Conservation (phyloP, 53 echinoderm and acorn worm species). For the Pentamera pediparva region DNA sequence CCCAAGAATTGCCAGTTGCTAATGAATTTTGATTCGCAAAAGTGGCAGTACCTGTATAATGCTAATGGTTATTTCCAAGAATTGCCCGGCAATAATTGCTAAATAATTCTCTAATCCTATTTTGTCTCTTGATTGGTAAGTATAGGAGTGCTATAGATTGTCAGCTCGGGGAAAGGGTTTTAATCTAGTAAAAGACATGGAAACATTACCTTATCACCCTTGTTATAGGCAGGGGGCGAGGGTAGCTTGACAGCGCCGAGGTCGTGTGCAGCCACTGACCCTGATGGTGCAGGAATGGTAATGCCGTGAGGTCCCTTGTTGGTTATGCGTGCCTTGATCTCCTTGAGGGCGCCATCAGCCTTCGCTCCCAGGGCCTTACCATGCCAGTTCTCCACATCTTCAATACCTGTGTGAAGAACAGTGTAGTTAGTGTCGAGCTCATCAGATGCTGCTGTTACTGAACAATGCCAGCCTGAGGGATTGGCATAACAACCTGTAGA, state of each 20-base stretch:
- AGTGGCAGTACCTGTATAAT: too few relatives aligned
- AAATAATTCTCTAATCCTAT: too few relatives aligned
- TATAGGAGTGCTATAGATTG: too few relatives aligned
- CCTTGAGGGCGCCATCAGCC: slow-evolving; percentile 58
- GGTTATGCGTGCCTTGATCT: slow-evolving; percentile 53
- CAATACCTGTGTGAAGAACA: slow-evolving; percentile 50
- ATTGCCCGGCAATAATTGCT: too few relatives aligned
- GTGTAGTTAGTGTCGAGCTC: background rate
- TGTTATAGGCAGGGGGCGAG: slow-evolving; percentile 52
- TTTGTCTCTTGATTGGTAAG: too few relatives aligned
- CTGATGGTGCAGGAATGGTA: slow-evolving; percentile 30
- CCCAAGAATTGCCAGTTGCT: too few relatives aligned
- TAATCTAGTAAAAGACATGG: too few relatives aligned
- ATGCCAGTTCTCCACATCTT: slow-evolving; percentile 83
- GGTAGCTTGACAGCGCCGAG: slow-evolving; percentile 54
- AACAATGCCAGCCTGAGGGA: background rate
- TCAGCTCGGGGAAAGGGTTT: too few relatives aligned
- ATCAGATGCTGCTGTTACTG: background rate
- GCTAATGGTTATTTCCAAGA: too few relatives aligned
- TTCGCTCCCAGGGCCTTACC: slow-evolving; percentile 91
- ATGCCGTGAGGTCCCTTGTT: slow-evolving; percentile 57
- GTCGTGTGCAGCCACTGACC: slow-evolving; percentile 42
- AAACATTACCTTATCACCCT: slow-evolving; percentile 61
- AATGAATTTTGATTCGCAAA: too few relatives aligned
- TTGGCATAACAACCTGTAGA: too few relatives aligned